These are phyloP conservation scores for Aulostomus chinensis DNA, from an alignment of 2,797 vertebrate species.

Conservation along the genomic window DNA sequence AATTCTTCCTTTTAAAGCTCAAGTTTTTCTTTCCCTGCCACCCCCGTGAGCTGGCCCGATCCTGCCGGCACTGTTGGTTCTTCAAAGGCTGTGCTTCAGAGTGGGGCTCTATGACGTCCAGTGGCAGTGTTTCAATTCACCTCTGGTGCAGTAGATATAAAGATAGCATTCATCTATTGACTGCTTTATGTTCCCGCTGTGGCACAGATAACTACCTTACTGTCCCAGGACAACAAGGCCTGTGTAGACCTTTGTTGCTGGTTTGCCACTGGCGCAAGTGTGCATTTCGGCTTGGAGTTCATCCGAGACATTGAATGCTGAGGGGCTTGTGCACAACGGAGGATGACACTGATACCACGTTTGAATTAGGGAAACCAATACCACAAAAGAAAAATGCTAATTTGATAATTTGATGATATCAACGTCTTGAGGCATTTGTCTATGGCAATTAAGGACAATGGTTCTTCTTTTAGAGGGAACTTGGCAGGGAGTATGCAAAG, in stretches of 20 bases:
- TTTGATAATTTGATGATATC: conserved; percentile 52
- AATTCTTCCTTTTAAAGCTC: conserved; percentile 53
- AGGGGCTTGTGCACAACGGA: conserved; percentile 53
- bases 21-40: conserved; percentile 49
- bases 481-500: too few species aligned
- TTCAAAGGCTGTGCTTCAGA: conserved; percentile 70
- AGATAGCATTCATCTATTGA: conserved; percentile 78
- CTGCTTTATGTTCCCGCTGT: conserved; percentile 75
- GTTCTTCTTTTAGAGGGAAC: too few species aligned
- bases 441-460: too few species aligned
- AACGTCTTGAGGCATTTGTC: too few species aligned
- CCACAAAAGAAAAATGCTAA: conserved; percentile 50
- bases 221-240: conserved; percentile 72
- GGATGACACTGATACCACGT: too few species aligned
- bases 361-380: too few species aligned
- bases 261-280: conserved; percentile 71
- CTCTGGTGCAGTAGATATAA: conserved; percentile 77
- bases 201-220: conserved; percentile 75
- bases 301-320: conserved; percentile 57
- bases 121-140: conserved; percentile 77
- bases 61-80: conserved; percentile 67
- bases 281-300: conserved; percentile 70
- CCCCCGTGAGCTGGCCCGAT: conserved; percentile 64
- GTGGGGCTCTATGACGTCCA: conserved; percentile 64
- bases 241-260: conserved; percentile 74